Percentiles rank a stretch among this genome's conserved stretches.
These are phyloP conservation scores for Monopis laevigella DNA, from an alignment of 2,888 invertebrate genomes.

Conservation along the genomic window DNA sequence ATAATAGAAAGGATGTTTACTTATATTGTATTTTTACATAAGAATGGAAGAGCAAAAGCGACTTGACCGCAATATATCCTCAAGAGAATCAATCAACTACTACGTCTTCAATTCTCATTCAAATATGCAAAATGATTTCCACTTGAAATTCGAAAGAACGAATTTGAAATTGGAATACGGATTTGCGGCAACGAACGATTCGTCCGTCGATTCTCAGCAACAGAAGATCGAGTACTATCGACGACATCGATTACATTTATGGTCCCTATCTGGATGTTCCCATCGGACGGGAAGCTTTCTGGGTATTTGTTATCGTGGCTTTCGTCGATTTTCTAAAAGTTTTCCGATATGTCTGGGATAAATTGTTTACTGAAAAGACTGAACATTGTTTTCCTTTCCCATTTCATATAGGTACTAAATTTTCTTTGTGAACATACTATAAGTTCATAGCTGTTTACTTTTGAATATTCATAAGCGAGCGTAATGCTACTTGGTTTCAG, in stretches of 20 bases:
- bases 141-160: not conserved
- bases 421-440: too few species aligned
- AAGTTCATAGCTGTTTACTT: too few species aligned
- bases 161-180: not conserved
- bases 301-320: not conserved
- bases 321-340: conserved; percentile 1
- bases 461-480: too few species aligned
- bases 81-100: conserved; percentile 8
- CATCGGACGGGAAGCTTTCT: not conserved
- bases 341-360: not conserved
- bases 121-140: not conserved
- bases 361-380: conserved; percentile 5
- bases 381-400: too few species aligned
- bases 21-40: too few species aligned
- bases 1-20: too few species aligned
- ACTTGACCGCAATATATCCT: too few species aligned
- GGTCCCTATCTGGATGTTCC: conserved; percentile 1
- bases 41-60: too few species aligned
- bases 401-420: too few species aligned
- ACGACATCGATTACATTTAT: conserved; percentile 6
- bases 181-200: not conserved
- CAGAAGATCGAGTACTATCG: too few species aligned
- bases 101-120: not conserved
- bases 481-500: too few species aligned
- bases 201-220: not conserved